Evolutionary conservation across 2,797 vertebrate species (phyloP), one percentile per base, ranked within the genome.

Genomic region (Rhynchonycteris naso): DNA sequence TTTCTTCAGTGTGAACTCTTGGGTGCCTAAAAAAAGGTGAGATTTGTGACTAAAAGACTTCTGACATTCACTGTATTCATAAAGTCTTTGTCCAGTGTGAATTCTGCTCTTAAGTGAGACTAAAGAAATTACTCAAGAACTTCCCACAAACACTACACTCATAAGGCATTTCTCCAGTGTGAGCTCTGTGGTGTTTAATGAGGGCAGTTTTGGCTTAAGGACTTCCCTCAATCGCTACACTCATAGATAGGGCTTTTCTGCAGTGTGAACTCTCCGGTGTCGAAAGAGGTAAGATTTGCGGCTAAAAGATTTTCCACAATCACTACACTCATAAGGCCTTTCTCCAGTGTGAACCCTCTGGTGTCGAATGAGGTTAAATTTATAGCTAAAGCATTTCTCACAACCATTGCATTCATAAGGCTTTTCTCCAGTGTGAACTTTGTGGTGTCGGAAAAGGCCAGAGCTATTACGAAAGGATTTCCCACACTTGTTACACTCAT

Each of bases 1-100:
- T 91, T 59, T 86, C 74, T n/a, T 75, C 93, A 65, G 47, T 94
- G 50, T 86, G 88, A 74, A 86, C 52, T 59, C 59, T 78, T n/a
- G 33, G 52, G 13, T 78, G 75, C 33, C 56, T 43, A 43, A 52
- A 5, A 5, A 35, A n/a, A 58, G 75, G 2, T 56, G 56, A 30
- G 56, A 78, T 9, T 78, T 78, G 52, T 78, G 56, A 13, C 54
- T 26, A 7, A 76, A 76, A 7, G 13, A 22, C 47, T 88, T 88
- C 69, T 59, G 19, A 83, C 68, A 78, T 15, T 33, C 7, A 22
- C 52, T 76, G 30, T 30, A 76, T 52, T 56, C 30, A 7, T 78
- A 78, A 35, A 52, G 75, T 22, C 24, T 78, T 78, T 78, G 52
- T 35, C 75, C 75, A 16, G 75, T 78, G 52, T 78, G 52, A 52